These are phyloP conservation scores for Amiota communis DNA, from an alignment of 2,888 invertebrate genomes.

Conservation along the genomic window DNA sequence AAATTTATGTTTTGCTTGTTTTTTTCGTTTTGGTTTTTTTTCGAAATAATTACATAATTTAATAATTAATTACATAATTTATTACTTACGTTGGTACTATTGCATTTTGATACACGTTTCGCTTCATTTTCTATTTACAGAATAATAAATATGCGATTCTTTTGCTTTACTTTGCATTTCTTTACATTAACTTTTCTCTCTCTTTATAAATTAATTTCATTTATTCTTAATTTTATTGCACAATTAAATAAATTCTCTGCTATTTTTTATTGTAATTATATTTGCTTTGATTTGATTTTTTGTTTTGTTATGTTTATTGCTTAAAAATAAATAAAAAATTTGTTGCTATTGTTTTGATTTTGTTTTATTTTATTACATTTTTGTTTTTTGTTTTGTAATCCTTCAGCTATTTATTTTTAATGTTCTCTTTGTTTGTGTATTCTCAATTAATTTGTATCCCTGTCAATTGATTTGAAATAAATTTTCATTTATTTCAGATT, in stretches of 20 bases:
- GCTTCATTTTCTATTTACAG: slow-evolving; percentile 26
- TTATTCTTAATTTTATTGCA: slow-evolving; percentile 38
- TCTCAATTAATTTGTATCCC: slow-evolving; percentile 61
- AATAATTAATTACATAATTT: slow-evolving; percentile 58
- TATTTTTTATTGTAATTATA: slow-evolving; percentile 24
- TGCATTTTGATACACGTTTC: slow-evolving; percentile 44
- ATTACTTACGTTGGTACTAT: slow-evolving; percentile 63
- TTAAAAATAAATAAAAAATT: slow-evolving; percentile 51
- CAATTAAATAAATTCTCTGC: slow-evolving; percentile 41
- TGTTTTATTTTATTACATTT: slow-evolving; percentile 46
- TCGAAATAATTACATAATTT: slow-evolving; percentile 11
- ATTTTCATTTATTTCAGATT: slow-evolving; percentile 34
- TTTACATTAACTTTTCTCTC: slow-evolving; percentile 12
- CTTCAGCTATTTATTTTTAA: slow-evolving; percentile 18
- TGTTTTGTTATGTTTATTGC: slow-evolving; percentile 43
- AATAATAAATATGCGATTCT: slow-evolving; percentile 28
- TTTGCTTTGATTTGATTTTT: slow-evolving; percentile 21
- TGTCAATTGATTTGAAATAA: slow-evolving; percentile 63
- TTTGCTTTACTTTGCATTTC: slow-evolving; percentile 12
- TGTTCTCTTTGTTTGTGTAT: slow-evolving; percentile 17
- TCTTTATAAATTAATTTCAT: slow-evolving; percentile 11
- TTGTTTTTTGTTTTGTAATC: slow-evolving; percentile 27
- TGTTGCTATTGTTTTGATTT: slow-evolving; percentile 54
- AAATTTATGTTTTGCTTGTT: background rate
- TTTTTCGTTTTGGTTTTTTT: background rate